Base-by-base conservation (phyloP, 2,888 invertebrate genomes). In the Argyra leucocephala region DNA sequence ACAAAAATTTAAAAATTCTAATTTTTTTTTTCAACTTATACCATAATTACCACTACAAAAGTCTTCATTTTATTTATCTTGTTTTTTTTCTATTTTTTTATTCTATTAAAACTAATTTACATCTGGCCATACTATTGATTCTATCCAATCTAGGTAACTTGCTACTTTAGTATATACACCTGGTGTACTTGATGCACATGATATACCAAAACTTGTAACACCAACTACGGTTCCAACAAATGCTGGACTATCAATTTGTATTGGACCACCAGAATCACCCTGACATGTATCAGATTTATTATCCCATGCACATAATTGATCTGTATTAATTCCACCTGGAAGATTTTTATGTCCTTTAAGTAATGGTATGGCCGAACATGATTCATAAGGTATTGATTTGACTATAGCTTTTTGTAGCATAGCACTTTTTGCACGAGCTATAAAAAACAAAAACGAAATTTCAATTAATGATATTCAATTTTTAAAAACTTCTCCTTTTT, bases 181-280 rank as follows among this genome's bases (percentile, higher is more conserved):
- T 1, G 79, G 78, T 0, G 74, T 73, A 12, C 68, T 64, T 0
- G 74, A 72, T 10, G 73, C 76, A 69, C 78, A 78, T 3, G 75
- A 72, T 18, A 75, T 73, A 4, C 79, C 79, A 15, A 75, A 70
- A 6, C 75, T 75, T 57, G 77, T 73, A 1, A 79, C 63, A 6
- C 78, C 79, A 63, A 77, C 63, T 21, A 78, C 66, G 26, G 69
- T 72, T 63, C 72, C 76, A 3, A 71, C 67, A n/a, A 61, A 68
- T 4, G 68, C 69, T 66, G 74, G 72, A 70, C 76, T 76, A 0
- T 74, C 71, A 3, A 72, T 63, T 59, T 74, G 71, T 48, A 78
- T 65, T 1, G 78, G 78, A 0, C 78, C 78, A 1, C 78, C 78
- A 1, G 77, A 77, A 63, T 78, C 77, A 2, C 78, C 78, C 61